Conservation (phyloP, 1,140 invertebrate species). For the Nephila pilipes region DNA sequence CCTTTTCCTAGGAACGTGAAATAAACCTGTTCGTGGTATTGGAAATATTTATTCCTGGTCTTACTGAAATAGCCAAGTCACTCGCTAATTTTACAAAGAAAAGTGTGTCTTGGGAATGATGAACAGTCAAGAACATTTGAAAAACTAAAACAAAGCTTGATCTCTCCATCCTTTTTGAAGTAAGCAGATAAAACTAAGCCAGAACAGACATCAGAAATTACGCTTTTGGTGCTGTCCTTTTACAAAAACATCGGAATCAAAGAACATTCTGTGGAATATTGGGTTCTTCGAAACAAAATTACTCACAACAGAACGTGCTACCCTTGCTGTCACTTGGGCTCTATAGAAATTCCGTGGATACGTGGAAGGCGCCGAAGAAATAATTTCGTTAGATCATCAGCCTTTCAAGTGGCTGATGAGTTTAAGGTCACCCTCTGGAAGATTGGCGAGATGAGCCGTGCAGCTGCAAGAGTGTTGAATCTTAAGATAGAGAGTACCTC, state of each 20-base stretch:
- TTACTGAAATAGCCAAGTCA: slow-evolving; percentile 18
- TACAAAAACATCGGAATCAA: slow-evolving; percentile 78
- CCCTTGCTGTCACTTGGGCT: slow-evolving; percentile 78
- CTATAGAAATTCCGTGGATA: slow-evolving; percentile 76
- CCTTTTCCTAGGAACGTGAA: slow-evolving; percentile 62
- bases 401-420: too few relatives aligned
- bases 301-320: slow-evolving; percentile 78
- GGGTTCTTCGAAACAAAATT: slow-evolving; percentile 71
- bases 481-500: slow-evolving; percentile 29
- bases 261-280: slow-evolving; percentile 78
- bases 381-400: neutral
- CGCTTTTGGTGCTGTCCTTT: slow-evolving; percentile 78
- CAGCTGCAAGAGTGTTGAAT: neutral
- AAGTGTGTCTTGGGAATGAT: slow-evolving; percentile 62
- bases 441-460: slow-evolving; percentile 34
- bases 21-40: slow-evolving; percentile 19
- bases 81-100: slow-evolving; percentile 53
- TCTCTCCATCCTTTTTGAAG: neutral
- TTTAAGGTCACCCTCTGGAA: neutral
- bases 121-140: slow-evolving; percentile 40
- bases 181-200: neutral
- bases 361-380: neutral
- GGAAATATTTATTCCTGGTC: slow-evolving; percentile 29
- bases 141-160: slow-evolving; percentile 43
- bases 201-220: slow-evolving; percentile 54